These are phyloP conservation scores for Zoroaster sp. DNA, from an alignment of 53 echinoderm and acorn worm species.

Conservation along the genomic window DNA sequence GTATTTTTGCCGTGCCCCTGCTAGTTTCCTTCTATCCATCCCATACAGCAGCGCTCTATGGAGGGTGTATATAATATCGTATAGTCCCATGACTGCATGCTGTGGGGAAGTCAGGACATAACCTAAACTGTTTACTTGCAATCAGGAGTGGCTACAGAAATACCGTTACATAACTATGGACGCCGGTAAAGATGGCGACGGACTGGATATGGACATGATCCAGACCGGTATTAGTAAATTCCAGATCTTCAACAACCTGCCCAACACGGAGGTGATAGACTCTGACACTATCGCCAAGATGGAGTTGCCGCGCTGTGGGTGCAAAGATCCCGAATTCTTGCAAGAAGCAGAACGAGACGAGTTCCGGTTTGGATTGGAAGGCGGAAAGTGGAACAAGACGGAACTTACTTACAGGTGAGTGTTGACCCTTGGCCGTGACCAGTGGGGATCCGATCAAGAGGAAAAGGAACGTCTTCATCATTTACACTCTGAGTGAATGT, in stretches of 20 bases:
- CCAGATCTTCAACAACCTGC: slow-evolving; percentile 30
- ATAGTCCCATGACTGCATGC: too few species aligned
- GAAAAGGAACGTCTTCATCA: too few species aligned
- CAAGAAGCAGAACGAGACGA: neutral
- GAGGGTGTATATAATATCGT: too few species aligned
- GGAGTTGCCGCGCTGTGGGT: slow-evolving; percentile 51
- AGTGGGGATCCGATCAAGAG: neutral
- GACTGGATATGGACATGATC: slow-evolving; percentile 11
- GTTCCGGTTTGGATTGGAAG: slow-evolving; percentile 30
- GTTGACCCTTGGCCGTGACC: neutral
- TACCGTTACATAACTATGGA: slow-evolving; percentile 39
- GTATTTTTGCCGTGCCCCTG: too few species aligned
- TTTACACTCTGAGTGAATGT: too few species aligned
- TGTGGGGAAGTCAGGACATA: too few species aligned
- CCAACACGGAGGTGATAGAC: slow-evolving; percentile 21
- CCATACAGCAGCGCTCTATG: too few species aligned
- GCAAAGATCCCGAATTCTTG: slow-evolving; percentile 17
- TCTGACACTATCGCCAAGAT: slow-evolving; percentile 12
- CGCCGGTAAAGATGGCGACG: slow-evolving; percentile 16
- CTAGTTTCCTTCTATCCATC: too few species aligned
- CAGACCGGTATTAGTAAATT: slow-evolving; percentile 13
- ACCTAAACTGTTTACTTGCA: neutral
- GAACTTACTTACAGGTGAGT: slow-evolving; percentile 44
- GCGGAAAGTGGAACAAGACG: slow-evolving; percentile 58
- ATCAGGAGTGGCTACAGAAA: slow-evolving; percentile 35